Evolutionary conservation across 1,140 invertebrate species (phyloP), one percentile per base, ranked within the genome.

Genomic region (Hesperophylax magnus): DNA sequence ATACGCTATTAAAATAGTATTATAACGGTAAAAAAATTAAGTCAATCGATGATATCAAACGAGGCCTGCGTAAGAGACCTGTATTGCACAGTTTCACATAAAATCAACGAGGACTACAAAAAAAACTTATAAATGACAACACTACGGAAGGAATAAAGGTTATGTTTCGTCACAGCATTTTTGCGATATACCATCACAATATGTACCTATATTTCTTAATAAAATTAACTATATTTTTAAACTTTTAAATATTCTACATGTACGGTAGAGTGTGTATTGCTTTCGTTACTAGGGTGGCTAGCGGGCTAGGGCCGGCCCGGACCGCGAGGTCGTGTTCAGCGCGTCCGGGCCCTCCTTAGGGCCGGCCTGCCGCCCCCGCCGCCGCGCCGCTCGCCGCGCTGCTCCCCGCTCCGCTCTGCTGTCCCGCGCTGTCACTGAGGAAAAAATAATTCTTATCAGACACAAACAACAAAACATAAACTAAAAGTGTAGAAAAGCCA

Each of bases 131-230:
- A 24, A 61, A 61, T 61, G 58, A 61, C 56, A 31, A 67, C 63
- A 67, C 63, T 67, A 67, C 63, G 63, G 63, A 54, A 72, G 39
- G 69, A 72, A 54, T 53, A 54, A 72, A 72, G 14, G 47, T 72
- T 54, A 69, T 54, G 52, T 53, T 72, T 72, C 18, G 52, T 72
- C 69, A 72, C 69, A 72, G 69, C 69, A 72, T 54, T 4, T 22
- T 15, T 54, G 52, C 69, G 69, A 53, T 72, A 9, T 56, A 34
- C 17, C 7, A 72, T 72, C 69, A 52, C 69, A 53, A 18, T 54
- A 54, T 11, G 54, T 72, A 72, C 53, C 47, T 72, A 72, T 72
- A 54, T 72, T 72, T 72, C 69, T 72, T 72, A 72, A 54, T 72
- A 54, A 72, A 72, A 72, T 72, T 72, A 72, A 14, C 69, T 72